These are phyloP conservation scores for Tetramorium parvispinum DNA, from an alignment of 1,140 invertebrate species.

Conservation along the genomic window DNA sequence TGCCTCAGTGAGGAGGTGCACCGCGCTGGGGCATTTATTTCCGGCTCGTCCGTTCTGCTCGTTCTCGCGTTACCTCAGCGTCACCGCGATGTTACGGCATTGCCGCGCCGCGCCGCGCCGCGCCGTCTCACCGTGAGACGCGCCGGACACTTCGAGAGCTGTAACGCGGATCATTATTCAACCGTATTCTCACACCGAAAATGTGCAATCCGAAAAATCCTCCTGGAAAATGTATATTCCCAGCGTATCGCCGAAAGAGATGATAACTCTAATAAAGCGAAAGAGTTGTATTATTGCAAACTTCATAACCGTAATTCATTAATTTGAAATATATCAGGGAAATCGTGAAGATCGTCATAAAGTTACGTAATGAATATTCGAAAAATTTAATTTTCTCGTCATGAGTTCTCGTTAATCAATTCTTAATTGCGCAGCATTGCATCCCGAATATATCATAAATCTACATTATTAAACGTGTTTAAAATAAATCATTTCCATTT, in stretches of 20 bases:
- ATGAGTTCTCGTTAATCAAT: not conserved
- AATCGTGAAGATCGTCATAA: not conserved
- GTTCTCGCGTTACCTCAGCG: constrained; percentile 56
- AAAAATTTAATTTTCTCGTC: not conserved
- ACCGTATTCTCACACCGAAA: not conserved
- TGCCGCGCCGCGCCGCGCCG: not conserved
- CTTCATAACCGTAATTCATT: not conserved
- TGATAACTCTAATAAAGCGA: not conserved
- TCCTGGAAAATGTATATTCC: too few relatives aligned
- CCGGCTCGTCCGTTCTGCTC: constrained; percentile 61
- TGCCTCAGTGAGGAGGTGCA: constrained; percentile 58
- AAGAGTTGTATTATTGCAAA: not conserved
- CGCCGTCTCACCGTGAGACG: not conserved
- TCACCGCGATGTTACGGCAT: constrained; percentile 30
- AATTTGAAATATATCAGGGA: not conserved
- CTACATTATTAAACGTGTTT: not conserved
- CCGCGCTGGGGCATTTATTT: constrained; percentile 66
- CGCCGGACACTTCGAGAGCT: constrained; percentile 13
- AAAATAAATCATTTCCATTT: not conserved
- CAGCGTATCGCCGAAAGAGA: not conserved
- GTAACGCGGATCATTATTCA: constrained; percentile 27
- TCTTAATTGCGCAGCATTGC: not conserved
- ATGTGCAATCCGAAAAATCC: not conserved
- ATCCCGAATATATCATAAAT: not conserved
- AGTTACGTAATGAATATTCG: not conserved